Evolutionary conservation across 2,888 invertebrate genomes (phyloP), one percentile per base, ranked within the genome.

Genomic region (Pollenia griseotomentosa): DNA sequence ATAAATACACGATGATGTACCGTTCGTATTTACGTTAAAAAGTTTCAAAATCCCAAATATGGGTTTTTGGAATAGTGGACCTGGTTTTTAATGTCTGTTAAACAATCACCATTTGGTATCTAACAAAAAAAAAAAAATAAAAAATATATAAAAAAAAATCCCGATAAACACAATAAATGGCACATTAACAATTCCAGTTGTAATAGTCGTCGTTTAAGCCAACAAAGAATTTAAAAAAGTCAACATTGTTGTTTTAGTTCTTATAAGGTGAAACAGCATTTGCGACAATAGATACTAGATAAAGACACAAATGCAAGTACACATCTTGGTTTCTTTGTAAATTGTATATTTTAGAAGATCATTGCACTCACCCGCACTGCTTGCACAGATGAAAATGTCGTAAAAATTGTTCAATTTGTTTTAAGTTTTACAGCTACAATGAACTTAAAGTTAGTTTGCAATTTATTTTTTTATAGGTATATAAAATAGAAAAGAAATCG

Each of bases 371-470:
- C 61, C 75, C 83, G 61, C 83, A 48, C 61, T 51, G 53, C 33
- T 59, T 61, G 9, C 42, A 59, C 4, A 16, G n/a, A 53, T n/a
- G 51, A 48, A 61, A 73, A 57, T 44, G 66, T 75, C n/a, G 19
- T 57, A 71, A 71, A 68, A 57, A 33, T 23, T 79, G n/a, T 78
- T 79, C 40, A 42, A 71, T 75, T 61, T 66, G 68, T 51, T 68
- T 42, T 53, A 16, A 55, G 44, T 55, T 85, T 85, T 80, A 85
- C 84, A 74, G 84, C 61, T 85, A 85, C 84, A 85, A 80, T 85
- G 84, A 80, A 85, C 84, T 85, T 68, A 42, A n/a, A 55, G 55
- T 51, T 61, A 33, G 42, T 46, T 33, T 44, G 57, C 11, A 46
- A 48, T 59, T 59, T 44, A 12, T 59, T 70, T 2, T 51, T 44